Conservation (phyloP, 2,888 invertebrate species). For the Nemotelus pantherinus region DNA sequence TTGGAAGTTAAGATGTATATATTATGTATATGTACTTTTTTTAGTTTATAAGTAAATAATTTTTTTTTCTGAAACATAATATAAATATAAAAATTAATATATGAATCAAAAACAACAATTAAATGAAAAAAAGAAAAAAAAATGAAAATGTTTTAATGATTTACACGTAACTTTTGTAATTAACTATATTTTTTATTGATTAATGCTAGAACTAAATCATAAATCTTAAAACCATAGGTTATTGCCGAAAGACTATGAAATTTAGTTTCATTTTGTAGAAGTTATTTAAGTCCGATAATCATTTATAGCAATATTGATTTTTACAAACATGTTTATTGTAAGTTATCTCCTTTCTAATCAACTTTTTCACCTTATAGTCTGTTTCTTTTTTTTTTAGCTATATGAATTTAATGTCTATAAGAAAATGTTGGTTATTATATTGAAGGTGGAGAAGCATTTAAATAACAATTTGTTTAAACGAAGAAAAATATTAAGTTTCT, state of each 20-base stretch:
- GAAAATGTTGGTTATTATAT: constrained; percentile 18
- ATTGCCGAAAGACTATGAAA: no score
- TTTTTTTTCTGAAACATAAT: constrained; percentile 32
- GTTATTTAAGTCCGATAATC: no score
- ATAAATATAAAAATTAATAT: constrained; percentile 45
- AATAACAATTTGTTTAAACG: constrained; percentile 26
- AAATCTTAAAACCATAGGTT: no score
- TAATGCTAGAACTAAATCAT: no score
- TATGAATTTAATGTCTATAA: neutral
- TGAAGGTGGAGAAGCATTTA: neutral
- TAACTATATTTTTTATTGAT: constrained; percentile 12
- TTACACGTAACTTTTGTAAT: neutral
- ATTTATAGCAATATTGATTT: constrained; percentile 15
- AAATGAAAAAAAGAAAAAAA: constrained; percentile 28
- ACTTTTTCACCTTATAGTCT: constrained; percentile 19
- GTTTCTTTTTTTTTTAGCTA: neutral
- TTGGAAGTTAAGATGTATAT: no score
- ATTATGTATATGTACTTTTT: constrained; percentile 24
- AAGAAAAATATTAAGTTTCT: constrained; percentile 17
- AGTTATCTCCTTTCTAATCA: constrained; percentile 45
- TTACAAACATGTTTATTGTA: constrained; percentile 46
- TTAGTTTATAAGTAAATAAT: constrained; percentile 20
- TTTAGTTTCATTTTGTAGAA: no score
- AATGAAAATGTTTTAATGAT: constrained; percentile 8
- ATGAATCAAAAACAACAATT: constrained; percentile 37